A percentile compares a stretch with the other conserved stretches of the same genome.
phyloP scores from a whole-genome alignment of 2,888 invertebrate species.

The Gibbula magus region DNA sequence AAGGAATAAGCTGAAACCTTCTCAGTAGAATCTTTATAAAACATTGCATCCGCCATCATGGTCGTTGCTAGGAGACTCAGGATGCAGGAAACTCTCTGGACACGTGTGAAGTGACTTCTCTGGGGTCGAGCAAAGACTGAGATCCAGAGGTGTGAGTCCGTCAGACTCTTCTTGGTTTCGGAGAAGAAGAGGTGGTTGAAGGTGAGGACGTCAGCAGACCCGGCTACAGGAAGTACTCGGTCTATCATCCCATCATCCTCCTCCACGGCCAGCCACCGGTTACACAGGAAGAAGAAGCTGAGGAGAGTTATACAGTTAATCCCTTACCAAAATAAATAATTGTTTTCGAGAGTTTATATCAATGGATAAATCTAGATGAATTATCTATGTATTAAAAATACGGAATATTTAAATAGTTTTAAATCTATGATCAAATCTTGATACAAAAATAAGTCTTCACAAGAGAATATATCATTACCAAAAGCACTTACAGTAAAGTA shows the following conservation, averaged over 20 bases:
- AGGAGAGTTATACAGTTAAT: no score
- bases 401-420: no score
- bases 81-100: slow-evolving; percentile 72
- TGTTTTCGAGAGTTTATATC: no score
- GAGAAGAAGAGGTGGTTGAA: slow-evolving; percentile 61
- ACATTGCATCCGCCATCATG: slow-evolving; percentile 76
- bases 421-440: no score
- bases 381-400: no score
- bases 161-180: slow-evolving; percentile 67
- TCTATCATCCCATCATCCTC: slow-evolving; percentile 59
- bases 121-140: slow-evolving; percentile 75
- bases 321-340: no score
- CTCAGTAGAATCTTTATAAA: slow-evolving; percentile 59
- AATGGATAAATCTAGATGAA: no score
- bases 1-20: slow-evolving; percentile 30
- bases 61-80: slow-evolving; percentile 73
- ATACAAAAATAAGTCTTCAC: no score
- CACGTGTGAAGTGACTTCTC: slow-evolving; percentile 73
- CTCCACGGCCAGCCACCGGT: slow-evolving; percentile 70
- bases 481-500: no score
- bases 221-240: slow-evolving; percentile 53
- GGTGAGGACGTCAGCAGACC: slow-evolving; percentile 49
- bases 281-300: slow-evolving; percentile 67
- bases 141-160: slow-evolving; percentile 76
- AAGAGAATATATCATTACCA: no score